phyloP scores from a whole-genome alignment of 2,797 vertebrate genomes.

The Halcyon chelicuti region DNA sequence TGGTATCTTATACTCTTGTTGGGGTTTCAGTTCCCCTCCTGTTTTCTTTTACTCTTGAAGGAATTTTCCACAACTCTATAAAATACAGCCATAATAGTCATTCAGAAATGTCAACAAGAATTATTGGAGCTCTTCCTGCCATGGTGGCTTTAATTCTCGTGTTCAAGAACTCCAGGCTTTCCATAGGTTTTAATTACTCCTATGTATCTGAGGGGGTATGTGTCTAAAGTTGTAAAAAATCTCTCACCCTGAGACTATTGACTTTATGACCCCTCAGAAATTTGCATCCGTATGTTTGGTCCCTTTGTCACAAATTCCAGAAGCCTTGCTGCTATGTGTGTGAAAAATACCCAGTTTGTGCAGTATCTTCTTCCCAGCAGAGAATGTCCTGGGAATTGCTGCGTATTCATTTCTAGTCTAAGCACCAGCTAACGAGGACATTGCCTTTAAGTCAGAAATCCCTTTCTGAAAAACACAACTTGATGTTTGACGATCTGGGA shows the following conservation, averaged over 20 bases:
- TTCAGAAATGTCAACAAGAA: background rate
- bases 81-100: background rate
- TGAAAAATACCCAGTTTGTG: background rate
- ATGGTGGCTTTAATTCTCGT: background rate
- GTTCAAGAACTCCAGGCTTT: background rate
- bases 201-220: background rate
- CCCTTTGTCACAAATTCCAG: background rate
- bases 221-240: background rate
- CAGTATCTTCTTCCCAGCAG: background rate
- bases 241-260: background rate
- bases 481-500: background rate
- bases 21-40: too few species aligned
- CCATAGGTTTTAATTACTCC: background rate
- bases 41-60: too few species aligned
- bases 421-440: background rate
- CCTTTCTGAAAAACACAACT: background rate
- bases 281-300: background rate
- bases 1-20: too few species aligned
- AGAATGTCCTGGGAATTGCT: background rate
- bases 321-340: background rate
- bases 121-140: background rate
- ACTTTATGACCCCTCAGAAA: background rate
- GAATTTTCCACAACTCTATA: too few species aligned
- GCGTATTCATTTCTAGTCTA: background rate
- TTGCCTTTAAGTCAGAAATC: background rate